Percentiles rank a stretch among this genome's conserved stretches.
phyloP scores from a whole-genome alignment of 2,113 vertebrate genomes.

The Podarcis cretensis region DNA sequence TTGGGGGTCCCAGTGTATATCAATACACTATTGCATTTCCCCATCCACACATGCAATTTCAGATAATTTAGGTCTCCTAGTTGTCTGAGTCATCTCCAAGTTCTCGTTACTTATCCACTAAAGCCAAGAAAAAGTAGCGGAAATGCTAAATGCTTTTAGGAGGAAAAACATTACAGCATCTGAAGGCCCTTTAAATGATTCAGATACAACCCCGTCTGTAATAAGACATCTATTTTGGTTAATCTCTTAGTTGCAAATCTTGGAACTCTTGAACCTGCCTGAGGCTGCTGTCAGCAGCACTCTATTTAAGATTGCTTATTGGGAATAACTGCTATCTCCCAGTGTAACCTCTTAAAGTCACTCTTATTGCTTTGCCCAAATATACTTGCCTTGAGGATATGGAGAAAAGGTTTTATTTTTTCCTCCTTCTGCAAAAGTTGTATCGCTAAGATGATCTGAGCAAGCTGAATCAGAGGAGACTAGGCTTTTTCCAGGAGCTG shows the following conservation, averaged over 20 bases:
- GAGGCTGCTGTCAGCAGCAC: slow-evolving; percentile 73
- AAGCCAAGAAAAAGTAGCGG: slow-evolving; percentile 45
- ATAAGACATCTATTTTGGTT: slow-evolving; percentile 75
- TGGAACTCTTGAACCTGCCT: slow-evolving; percentile 73
- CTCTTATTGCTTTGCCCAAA: slow-evolving; percentile 68
- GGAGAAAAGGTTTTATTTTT: slow-evolving; percentile 18
- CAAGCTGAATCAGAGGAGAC: slow-evolving; percentile 59
- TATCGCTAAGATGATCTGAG: slow-evolving; percentile 53
- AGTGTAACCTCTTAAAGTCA: slow-evolving; percentile 66
- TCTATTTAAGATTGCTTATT: slow-evolving; percentile 73
- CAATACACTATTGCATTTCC: background rate
- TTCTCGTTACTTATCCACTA: fast-evolving
- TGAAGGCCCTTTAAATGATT: slow-evolving; percentile 72
- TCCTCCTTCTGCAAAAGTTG: slow-evolving; percentile 16
- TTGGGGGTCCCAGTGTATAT: fast-evolving
- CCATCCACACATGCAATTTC: background rate
- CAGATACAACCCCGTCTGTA: slow-evolving; percentile 70
- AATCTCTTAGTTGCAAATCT: slow-evolving; percentile 74
- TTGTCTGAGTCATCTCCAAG: slow-evolving; percentile 3
- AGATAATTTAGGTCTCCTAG: fast-evolving
- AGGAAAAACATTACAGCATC: slow-evolving; percentile 61
- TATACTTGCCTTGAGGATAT: slow-evolving; percentile 70
- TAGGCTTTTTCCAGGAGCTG: slow-evolving; percentile 17
- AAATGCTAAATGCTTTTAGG: slow-evolving; percentile 22
- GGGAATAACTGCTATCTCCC: slow-evolving; percentile 71